Evolutionary conservation across 2,113 vertebrate species (phyloP), one percentile per base, ranked within the genome.

Genomic region (Heterotis niloticus): DNA sequence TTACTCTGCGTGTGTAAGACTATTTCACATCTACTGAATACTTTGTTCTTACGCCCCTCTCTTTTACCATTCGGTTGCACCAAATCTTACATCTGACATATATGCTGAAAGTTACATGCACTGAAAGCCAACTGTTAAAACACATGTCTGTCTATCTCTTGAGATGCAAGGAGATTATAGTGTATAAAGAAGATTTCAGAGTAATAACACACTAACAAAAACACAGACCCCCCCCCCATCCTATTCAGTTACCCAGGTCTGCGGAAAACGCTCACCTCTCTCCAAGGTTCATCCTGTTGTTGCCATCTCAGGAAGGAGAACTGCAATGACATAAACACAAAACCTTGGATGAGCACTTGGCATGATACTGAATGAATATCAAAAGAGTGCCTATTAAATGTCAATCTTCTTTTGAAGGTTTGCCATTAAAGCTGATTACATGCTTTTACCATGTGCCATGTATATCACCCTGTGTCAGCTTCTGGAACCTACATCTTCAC

Each of bases 221-320:
- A 44, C 34, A n/a, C n/a, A n/a, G n/a, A n/a, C n/a, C n/a, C n/a
- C n/a, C n/a, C n/a, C n/a, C n/a, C n/a, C n/a, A 57, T 57, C 57
- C 23, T n/a, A 24, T 23, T 59, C 57, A 51, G 24, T 9, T 75
- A 11, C 18, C 59, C 10, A 64, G 16, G 24, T 12, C 4, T 10
- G 18, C 18, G n/a, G 16, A 67, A 3, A 56, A 52, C 28, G 81
- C 93, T 91, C 92, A 98, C 96, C 93, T 95, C 93, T 90, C 89
- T 90, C 85, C 90, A 88, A 93, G 92, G 92, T 90, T 93, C 94
- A 95, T 96, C 88, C 90, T 95, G 91, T 90, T 93, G 88, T 91
- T 92, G 84, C 87, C 83, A 88, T 96, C 96, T 95, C 96, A 97
- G 95, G 94, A 94, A 81, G 95, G 94, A 94, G 94, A 93, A 91